Conservation (phyloP, 2,797 vertebrate genomes). For the Amniataba percoides region DNA sequence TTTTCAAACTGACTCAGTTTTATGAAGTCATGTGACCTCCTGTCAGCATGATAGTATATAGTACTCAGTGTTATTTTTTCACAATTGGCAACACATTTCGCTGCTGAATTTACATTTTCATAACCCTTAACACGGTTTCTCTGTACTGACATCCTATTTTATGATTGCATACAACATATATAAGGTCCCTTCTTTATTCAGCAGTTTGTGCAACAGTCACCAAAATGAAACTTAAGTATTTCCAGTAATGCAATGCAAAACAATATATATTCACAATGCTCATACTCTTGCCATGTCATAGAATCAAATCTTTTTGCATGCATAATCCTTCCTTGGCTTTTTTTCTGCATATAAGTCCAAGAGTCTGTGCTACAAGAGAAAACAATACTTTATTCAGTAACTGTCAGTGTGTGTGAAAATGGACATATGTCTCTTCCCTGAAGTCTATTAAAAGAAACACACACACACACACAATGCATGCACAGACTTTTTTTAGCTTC, state of each 20-base stretch:
- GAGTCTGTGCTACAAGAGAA: too few relatives aligned
- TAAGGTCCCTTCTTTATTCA: neutral
- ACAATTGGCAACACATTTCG: neutral
- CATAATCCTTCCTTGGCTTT: too few relatives aligned
- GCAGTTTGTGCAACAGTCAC: neutral
- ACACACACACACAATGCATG: neutral
- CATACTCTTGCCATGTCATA: too few relatives aligned
- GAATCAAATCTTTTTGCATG: too few relatives aligned
- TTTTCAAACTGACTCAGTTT: conserved; percentile 32
- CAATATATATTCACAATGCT: too few relatives aligned
- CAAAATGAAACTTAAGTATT: too few relatives aligned
- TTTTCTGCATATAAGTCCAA: too few relatives aligned
- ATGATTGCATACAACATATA: neutral
- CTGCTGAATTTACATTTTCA: too few relatives aligned
- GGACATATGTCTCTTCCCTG: neutral
- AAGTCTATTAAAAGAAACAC: neutral
- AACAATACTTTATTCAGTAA: neutral
- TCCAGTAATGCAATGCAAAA: too few relatives aligned
- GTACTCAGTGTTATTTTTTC: neutral
- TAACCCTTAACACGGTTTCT: neutral
- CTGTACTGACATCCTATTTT: neutral
- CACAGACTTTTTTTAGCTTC: neutral
- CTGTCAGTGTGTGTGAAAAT: neutral
- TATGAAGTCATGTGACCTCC: conserved; percentile 40
- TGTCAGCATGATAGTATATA: neutral